Percentiles rank a stretch among this genome's conserved stretches.
phyloP scores from a whole-genome alignment of 1,140 invertebrate genomes.

The Helicoverpa armigera region DNA sequence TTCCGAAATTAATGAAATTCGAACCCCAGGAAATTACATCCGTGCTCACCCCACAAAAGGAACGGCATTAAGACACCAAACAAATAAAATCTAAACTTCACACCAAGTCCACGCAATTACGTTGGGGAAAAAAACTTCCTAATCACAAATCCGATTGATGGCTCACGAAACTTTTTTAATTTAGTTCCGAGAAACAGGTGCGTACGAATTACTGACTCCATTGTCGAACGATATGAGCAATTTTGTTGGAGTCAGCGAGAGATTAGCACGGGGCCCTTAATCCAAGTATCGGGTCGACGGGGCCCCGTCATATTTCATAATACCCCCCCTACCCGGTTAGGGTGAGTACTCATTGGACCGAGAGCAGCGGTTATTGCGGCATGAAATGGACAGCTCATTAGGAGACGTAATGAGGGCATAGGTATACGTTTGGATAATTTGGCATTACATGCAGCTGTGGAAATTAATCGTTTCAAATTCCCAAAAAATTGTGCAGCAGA shows the following conservation, averaged over 20 bases:
- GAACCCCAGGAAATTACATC: slow-evolving; percentile 15
- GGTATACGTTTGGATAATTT: neutral
- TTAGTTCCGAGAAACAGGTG: slow-evolving; percentile 59
- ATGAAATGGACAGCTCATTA: slow-evolving; percentile 34
- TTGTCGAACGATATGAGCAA: slow-evolving; percentile 68
- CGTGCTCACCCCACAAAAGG: neutral
- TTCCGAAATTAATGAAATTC: neutral
- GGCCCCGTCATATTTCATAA: slow-evolving; percentile 72
- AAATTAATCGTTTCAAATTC: neutral
- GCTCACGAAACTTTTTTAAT: slow-evolving; percentile 69
- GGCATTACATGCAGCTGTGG: neutral
- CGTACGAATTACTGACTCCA: slow-evolving; percentile 65
- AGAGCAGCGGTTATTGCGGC: slow-evolving; percentile 30
- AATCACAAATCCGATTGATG: slow-evolving; percentile 51
- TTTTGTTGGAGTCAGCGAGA: slow-evolving; percentile 63
- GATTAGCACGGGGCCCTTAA: slow-evolving; percentile 67
- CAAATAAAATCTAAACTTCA: slow-evolving; percentile 36
- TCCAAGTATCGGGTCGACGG: slow-evolving; percentile 62
- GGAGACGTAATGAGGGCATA: neutral
- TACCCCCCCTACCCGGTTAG: slow-evolving; percentile 50
- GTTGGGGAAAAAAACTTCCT: slow-evolving; percentile 49
- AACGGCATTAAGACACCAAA: slow-evolving; percentile 19
- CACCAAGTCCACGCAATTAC: slow-evolving; percentile 41
- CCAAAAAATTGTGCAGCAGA: no score
- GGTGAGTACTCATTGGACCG: slow-evolving; percentile 41